Conservation (phyloP, 2,888 invertebrate species). For the Prosopocoilus inquinatus region DNA sequence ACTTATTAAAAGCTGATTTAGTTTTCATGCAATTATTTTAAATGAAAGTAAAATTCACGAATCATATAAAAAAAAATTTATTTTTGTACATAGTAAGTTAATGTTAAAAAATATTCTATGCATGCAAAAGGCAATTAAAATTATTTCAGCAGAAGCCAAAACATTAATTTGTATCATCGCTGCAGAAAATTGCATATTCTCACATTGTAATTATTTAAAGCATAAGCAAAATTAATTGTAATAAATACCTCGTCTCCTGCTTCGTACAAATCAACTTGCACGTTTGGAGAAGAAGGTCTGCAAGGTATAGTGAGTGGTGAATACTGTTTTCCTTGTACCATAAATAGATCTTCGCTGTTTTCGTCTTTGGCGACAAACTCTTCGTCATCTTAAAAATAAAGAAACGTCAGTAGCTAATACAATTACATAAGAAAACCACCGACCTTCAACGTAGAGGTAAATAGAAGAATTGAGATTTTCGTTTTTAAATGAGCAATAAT, state of each 20-base stretch:
- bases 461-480: conserved; percentile 49
- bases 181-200: neutral
- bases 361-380: conserved; percentile 48
- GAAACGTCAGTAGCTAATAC: too few species aligned
- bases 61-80: too few species aligned
- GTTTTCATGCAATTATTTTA: too few species aligned
- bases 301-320: conserved; percentile 58
- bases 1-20: too few species aligned
- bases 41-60: too few species aligned
- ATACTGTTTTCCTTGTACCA: conserved; percentile 47
- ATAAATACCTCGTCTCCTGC: conserved; percentile 25
- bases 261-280: conserved; percentile 51
- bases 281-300: conserved; percentile 60
- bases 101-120: too few species aligned
- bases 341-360: conserved; percentile 28
- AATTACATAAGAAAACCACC: conserved; percentile 21
- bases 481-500: conserved; percentile 43
- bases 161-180: neutral
- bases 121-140: too few species aligned
- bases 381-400: conserved; percentile 47
- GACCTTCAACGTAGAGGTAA: conserved; percentile 59
- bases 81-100: too few species aligned
- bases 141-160: neutral
- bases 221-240: neutral
- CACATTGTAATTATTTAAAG: conserved; percentile 3